Evolutionary conservation across 2,888 invertebrate species (phyloP), one percentile per base, ranked within the genome.

Genomic region (Carabus problematicus): DNA sequence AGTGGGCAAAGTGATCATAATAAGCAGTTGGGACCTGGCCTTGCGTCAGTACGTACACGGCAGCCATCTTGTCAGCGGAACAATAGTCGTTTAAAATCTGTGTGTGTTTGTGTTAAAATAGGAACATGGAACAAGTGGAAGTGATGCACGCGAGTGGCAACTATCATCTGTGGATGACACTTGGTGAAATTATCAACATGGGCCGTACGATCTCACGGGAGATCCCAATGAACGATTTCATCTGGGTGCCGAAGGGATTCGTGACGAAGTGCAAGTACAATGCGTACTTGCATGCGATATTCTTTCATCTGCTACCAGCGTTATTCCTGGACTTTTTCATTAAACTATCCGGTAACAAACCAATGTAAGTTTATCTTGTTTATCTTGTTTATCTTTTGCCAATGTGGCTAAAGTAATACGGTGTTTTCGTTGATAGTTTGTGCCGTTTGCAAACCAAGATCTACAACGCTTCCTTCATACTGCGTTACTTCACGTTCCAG

Each of bases 281-380:
- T 8, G 91, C 92, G 82, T 91, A 89, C 73, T 78, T 91, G 0
- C 86, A 87, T 78, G 87, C 91, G 7, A 81, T 93, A 58, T 76
- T 93, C 0, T 84, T 90, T 61, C 97, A 97, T 77, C 79, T 94
- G 14, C 74, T 94, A 9, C 93, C 96, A 0, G 95, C 95, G 0
- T 77, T 94, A 8, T 74, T 93, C 0, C 83, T 93, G 19, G 97
- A 97, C 76, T 74, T 83, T 0, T 72, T 89, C 0, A 81, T 92
- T 4, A 86, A 87, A 75, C 45, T 92, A 0, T 77, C 85, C 0
- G 93, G 94, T 8, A 85, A 84, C 70, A 89, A 91, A 78, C 89
- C 93, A 8, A 86, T 90, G 92, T 62, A 39, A 7, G 16, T 49
- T 1, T 16, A 58, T 40, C 18, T 14, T 16, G n/a, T n/a, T n/a